Evolutionary conservation across 2,888 invertebrate genomes (phyloP).

Genomic region (Dolomedes plantarius): DNA sequence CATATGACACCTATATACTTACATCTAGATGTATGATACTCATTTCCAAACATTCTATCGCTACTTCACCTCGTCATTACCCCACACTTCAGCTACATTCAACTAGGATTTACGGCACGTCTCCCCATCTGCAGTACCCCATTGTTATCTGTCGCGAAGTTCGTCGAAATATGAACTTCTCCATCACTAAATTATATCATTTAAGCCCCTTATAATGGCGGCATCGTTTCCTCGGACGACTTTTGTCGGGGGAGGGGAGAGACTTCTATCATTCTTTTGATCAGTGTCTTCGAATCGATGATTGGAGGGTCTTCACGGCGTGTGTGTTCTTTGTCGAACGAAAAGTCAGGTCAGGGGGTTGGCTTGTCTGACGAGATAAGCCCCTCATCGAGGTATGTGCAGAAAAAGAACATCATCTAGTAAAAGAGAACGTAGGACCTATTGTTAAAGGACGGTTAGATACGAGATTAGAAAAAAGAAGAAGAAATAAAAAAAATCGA

Average conservation of each 20-base stretch:
- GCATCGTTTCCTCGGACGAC: background rate
- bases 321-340: background rate
- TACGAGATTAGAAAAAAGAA: background rate
- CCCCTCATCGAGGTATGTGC: background rate
- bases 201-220: background rate
- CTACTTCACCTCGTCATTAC: too few species aligned
- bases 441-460: conserved; percentile 1
- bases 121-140: too few species aligned
- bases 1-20: too few species aligned
- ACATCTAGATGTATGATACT: too few species aligned
- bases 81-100: too few species aligned
- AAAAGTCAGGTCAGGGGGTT: background rate
- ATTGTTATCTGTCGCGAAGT: background rate
- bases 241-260: background rate
- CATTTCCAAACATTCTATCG: too few species aligned
- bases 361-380: conserved; percentile 11
- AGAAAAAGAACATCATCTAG: background rate
- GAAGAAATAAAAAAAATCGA: background rate
- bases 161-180: background rate
- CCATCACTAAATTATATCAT: background rate
- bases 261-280: conserved; percentile 4
- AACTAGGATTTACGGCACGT: too few species aligned
- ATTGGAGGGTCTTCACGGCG: background rate
- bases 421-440: background rate
- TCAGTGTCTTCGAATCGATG: background rate